Evolutionary conservation across 2,797 vertebrate species (phyloP).

Genomic region (Hipposideros larvatus): DNA sequence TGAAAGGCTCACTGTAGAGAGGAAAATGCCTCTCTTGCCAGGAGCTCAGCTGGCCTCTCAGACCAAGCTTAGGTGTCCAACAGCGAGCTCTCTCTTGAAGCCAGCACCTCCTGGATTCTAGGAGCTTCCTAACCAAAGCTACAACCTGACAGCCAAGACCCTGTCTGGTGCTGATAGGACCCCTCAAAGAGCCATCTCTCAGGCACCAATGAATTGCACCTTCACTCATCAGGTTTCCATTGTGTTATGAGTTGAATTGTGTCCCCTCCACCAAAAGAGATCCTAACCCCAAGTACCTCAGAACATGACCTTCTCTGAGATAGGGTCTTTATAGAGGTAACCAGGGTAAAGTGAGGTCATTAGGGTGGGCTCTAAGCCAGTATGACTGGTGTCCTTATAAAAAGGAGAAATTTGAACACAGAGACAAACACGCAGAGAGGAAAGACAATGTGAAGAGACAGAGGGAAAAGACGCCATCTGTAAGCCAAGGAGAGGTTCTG

Average conservation of each 20-base stretch:
- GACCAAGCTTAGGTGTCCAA: not conserved
- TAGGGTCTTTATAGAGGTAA: not conserved
- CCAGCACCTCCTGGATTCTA: not conserved
- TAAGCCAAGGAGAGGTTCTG: not conserved
- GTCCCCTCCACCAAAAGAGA: not conserved
- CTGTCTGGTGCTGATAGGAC: not conserved
- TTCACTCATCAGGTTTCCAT: not conserved
- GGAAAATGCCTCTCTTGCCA: not conserved
- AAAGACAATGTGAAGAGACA: not conserved
- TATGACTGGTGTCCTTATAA: not conserved
- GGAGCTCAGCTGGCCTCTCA: not conserved
- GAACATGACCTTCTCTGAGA: not conserved
- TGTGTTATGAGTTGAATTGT: not conserved
- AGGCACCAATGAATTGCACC: not conserved
- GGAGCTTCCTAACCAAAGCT: not conserved
- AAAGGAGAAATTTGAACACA: not conserved
- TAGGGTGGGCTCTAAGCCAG: not conserved
- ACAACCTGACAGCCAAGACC: not conserved
- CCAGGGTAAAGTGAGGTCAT: not conserved
- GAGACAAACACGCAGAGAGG: not conserved
- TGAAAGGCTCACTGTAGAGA: not conserved
- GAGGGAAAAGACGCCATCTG: rapidly evolving
- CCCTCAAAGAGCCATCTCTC: not conserved
- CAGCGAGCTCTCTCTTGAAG: not conserved
- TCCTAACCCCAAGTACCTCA: not conserved